These are phyloP conservation scores for Bathynomus jamesi DNA, from an alignment of 1,140 invertebrate genomes.

Conservation along the genomic window DNA sequence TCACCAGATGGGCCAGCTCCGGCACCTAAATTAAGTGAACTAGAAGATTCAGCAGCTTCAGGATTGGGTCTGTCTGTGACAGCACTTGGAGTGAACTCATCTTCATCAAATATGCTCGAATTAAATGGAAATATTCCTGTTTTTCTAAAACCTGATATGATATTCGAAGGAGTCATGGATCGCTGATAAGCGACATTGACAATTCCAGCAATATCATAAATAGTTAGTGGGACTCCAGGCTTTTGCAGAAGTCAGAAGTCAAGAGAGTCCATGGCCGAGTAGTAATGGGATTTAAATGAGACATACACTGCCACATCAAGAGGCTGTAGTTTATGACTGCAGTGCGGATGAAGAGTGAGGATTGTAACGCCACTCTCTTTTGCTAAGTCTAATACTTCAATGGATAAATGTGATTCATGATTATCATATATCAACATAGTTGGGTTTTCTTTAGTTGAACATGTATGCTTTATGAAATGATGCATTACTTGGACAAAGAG, in stretches of 20 bases:
- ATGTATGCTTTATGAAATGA: constrained; percentile 42
- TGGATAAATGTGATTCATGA: constrained; percentile 30
- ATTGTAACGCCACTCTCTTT: constrained; percentile 36
- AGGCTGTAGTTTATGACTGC: constrained; percentile 20
- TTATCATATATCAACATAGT: constrained; percentile 37
- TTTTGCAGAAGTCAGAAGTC: not conserved
- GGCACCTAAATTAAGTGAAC: not conserved
- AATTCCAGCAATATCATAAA: constrained; percentile 27
- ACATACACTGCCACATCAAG: constrained; percentile 36
- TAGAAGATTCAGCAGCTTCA: not conserved
- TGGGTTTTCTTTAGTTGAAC: constrained; percentile 23
- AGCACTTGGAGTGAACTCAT: no score
- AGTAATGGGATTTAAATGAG: constrained; percentile 31
- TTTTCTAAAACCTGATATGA: constrained; percentile 26
- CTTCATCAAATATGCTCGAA: constrained; percentile 19
- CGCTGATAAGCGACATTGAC: constrained; percentile 12
- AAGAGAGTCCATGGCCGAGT: constrained; percentile 5
- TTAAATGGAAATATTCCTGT: constrained; percentile 29
- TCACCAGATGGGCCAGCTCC: not conserved
- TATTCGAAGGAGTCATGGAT: constrained; percentile 21
- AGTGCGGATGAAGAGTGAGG: constrained; percentile 37
- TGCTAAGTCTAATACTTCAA: constrained; percentile 29
- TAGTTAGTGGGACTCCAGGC: constrained; percentile 11
- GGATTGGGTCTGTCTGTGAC: not conserved
- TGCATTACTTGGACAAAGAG: constrained; percentile 46